Percentiles rank a stretch among this genome's conserved stretches.
Conservation (phyloP, 2,797 vertebrate species). For the Coccyzus lansbergi region DNA sequence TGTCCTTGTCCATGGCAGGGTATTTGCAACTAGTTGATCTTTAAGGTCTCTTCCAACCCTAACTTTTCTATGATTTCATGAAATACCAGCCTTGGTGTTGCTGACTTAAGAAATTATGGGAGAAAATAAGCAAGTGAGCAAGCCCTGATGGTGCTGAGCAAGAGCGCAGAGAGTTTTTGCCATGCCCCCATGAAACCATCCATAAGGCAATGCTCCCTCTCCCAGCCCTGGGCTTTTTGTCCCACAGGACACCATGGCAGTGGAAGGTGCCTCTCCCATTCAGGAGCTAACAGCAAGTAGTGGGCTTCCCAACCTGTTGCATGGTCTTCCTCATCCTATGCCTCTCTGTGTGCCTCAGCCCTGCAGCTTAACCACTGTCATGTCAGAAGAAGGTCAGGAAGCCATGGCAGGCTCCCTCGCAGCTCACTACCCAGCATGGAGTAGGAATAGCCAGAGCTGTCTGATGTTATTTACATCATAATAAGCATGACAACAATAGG, state of each 20-base stretch:
- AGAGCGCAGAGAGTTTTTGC: background rate
- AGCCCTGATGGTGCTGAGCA: background rate
- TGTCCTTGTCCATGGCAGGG: too few species aligned
- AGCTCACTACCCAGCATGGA: background rate
- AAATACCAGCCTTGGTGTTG: background rate
- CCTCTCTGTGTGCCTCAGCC: background rate
- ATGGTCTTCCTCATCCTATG: background rate
- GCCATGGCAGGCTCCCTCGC: background rate
- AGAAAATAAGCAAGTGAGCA: background rate
- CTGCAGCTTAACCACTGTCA: background rate
- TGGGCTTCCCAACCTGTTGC: background rate
- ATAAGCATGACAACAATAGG: background rate
- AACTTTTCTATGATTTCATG: too few species aligned
- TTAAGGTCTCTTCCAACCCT: too few species aligned
- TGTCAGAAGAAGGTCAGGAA: background rate
- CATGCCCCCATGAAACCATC: fast-evolving
- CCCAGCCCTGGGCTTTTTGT: background rate
- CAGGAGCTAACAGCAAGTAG: fast-evolving
- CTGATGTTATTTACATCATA: background rate
- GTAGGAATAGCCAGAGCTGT: background rate
- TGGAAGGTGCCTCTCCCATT: background rate
- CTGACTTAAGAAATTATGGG: background rate
- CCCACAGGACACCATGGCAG: fast-evolving
- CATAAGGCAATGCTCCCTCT: too few species aligned
- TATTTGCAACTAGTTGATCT: too few species aligned